These are phyloP conservation scores for Antrozous pallidus DNA, from an alignment of 2,797 vertebrate genomes.

Conservation along the genomic window DNA sequence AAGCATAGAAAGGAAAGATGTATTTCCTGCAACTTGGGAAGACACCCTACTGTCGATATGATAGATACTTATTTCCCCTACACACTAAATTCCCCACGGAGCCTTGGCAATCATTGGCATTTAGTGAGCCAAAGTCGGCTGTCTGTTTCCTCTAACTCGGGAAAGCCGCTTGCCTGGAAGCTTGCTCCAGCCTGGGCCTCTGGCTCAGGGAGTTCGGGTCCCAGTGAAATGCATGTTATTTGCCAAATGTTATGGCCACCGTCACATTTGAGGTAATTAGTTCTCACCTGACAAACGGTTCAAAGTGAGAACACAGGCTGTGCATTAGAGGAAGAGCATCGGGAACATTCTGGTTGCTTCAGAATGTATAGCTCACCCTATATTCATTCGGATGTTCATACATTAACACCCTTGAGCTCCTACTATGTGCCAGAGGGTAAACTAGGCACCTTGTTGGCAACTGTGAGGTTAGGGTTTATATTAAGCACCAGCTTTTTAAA, in stretches of 20 bases:
- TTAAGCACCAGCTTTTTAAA: background rate
- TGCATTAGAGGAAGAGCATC: background rate
- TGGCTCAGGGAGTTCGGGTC: background rate
- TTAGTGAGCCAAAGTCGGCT: rapidly evolving
- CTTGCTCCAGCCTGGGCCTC: rapidly evolving
- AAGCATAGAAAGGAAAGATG: background rate
- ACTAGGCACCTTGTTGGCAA: rapidly evolving
- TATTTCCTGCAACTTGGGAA: background rate
- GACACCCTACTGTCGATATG: rapidly evolving
- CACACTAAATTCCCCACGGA: rapidly evolving
- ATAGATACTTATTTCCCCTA: background rate
- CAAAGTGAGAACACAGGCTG: background rate
- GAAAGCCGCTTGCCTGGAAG: background rate
- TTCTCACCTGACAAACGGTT: background rate
- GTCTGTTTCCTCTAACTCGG: background rate
- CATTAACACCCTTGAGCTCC: background rate
- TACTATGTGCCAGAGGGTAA: rapidly evolving
- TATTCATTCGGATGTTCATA: background rate
- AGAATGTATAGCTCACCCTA: background rate
- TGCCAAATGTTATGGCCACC: rapidly evolving
- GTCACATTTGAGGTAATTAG: rapidly evolving
- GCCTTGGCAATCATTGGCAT: rapidly evolving
- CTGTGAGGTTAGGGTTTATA: rapidly evolving
- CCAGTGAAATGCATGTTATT: rapidly evolving
- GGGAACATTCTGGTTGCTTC: background rate